Evolutionary conservation across 2,888 invertebrate species (phyloP), one percentile per base, ranked within the genome.

Genomic region (Polydrusus pterygomalis): DNA sequence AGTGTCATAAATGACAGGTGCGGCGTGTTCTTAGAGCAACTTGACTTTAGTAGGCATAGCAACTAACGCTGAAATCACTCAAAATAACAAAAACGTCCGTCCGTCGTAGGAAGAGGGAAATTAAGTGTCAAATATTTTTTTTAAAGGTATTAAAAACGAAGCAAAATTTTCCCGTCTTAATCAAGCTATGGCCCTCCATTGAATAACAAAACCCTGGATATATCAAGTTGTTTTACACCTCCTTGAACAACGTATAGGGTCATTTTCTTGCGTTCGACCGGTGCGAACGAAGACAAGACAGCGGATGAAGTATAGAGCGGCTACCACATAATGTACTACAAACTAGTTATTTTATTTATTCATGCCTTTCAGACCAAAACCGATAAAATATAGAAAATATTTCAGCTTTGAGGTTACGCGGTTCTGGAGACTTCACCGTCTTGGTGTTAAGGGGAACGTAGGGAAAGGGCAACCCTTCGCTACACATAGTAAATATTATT

Each of bases 291-390:
- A 70, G 74, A 77, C 71, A 74, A 60, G 74, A 77, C 75, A 71
- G 54, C 69, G 71, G 75, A 77, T 77, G 75, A 77, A 72, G 75
- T 77, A 77, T 75, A 77, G 77, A 74, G 51, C 72, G 64, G 77
- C 77, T 77, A 77, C 77, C 77, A 75, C 75, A 77, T 77, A 77
- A 77, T 75, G 77, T 77, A 68, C 68, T 77, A 75, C 77, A 77
- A 77, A 77, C 77, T 77, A 74, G 77, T 77, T 74, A 68, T 71
- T 75, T 77, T 77, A 77, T 77, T 77, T 77, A 75, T 77, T 75
- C 72, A 72, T 72, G 76, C 68, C 72, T 71, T 76, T 75, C 71
- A 71, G 60, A 63, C 25, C 11, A 51, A 64, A 67, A 76, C 13
- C 10, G 68, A 67, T 67, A 75, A 65, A 70, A 65, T 76, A 72